These are phyloP conservation scores for Cariama cristata DNA, from an alignment of 2,113 vertebrate genomes.

Conservation along the genomic window DNA sequence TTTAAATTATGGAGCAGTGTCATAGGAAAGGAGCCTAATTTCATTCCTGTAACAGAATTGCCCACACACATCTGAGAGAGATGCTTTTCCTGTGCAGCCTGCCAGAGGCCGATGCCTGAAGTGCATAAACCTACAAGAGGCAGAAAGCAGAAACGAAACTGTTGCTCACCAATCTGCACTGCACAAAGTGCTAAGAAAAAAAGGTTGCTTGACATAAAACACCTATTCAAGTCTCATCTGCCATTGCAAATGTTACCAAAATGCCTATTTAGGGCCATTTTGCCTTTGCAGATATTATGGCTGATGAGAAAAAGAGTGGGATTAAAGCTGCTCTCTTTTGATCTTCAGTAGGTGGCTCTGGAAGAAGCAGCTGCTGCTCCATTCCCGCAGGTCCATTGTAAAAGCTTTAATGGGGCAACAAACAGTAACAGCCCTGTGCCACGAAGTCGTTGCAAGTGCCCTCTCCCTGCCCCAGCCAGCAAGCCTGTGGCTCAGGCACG, in stretches of 20 bases:
- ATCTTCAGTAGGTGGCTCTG: background rate
- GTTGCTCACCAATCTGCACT: background rate
- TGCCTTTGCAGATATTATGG: background rate
- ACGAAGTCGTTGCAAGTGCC: background rate
- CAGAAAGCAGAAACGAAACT: slow-evolving; percentile 26
- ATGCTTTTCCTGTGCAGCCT: background rate
- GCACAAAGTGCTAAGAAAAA: background rate
- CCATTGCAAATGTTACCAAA: background rate
- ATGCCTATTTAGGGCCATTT: background rate
- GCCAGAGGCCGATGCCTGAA: background rate
- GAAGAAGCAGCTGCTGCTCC: background rate
- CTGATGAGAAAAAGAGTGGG: background rate
- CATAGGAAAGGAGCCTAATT: background rate
- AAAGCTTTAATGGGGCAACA: background rate
- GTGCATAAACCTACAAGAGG: background rate
- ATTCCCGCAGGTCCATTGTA: background rate
- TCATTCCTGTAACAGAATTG: background rate
- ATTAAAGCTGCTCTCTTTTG: background rate
- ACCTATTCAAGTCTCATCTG: background rate
- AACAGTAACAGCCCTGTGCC: background rate
- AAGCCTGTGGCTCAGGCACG: background rate
- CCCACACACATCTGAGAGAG: background rate
- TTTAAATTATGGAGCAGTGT: background rate
- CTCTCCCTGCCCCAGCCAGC: background rate
- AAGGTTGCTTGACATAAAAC: background rate